A percentile compares a stretch with the other conserved stretches of the same genome.
These are phyloP conservation scores for Eilema sororculum DNA, from an alignment of 2,888 invertebrate genomes.

Conservation along the genomic window DNA sequence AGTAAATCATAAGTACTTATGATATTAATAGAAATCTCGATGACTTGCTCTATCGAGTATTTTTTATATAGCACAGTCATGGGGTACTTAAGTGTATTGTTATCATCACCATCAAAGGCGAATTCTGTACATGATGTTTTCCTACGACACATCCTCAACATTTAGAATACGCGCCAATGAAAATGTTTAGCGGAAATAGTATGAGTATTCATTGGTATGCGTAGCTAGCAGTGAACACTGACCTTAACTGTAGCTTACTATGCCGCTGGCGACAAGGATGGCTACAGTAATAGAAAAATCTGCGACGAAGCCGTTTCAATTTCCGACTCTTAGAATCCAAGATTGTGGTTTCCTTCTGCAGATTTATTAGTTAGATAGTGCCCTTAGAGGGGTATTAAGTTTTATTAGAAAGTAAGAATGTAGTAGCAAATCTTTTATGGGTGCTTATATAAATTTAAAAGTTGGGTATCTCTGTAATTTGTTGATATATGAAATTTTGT, in stretches of 20 bases:
- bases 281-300: slow-evolving; percentile 13
- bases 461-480: no score
- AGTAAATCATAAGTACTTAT: no score
- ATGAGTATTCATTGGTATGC: slow-evolving; percentile 52
- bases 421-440: background rate
- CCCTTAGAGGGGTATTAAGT: background rate
- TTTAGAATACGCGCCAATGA: slow-evolving; percentile 22
- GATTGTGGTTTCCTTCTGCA: background rate
- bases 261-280: slow-evolving; percentile 46
- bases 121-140: background rate
- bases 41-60: no score
- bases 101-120: background rate
- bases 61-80: no score
- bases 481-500: no score
- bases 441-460: no score
- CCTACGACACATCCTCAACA: background rate
- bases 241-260: slow-evolving; percentile 53
- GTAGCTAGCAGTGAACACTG: slow-evolving; percentile 40
- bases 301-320: slow-evolving; percentile 2
- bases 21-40: no score
- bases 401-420: background rate
- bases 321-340: slow-evolving; percentile 10
- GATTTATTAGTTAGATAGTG: background rate
- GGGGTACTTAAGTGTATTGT: no score
- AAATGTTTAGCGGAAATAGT: slow-evolving; percentile 54